Evolutionary conservation across 2,888 invertebrate genomes (phyloP), one percentile per base, ranked within the genome.

Genomic region (Anoplius nigerrimus): DNA sequence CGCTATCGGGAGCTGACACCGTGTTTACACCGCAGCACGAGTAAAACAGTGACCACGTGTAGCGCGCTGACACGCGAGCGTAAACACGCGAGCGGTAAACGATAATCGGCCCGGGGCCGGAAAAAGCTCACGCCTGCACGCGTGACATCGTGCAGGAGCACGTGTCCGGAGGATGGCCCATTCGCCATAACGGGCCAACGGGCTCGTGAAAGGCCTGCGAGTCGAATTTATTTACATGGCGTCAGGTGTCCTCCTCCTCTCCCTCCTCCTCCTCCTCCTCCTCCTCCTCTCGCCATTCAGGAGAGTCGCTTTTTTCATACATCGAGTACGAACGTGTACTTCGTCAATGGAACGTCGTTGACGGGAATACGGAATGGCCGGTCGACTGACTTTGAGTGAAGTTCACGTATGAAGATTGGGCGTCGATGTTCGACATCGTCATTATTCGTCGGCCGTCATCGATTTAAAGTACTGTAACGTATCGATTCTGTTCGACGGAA

Each of bases 11-110:
- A 64, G 34, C 61, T 66, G 76, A 75, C 71, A 66, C 66, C 57
- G 62, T 67, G 76, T 75, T 76, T 75, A 76, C 69, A 64, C 20
- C 54, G 76, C 51, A 63, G 76, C 76, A 76, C 76, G 76, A 64
- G 76, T 74, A 66, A 72, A 81, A 76, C 75, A 80, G 75, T 75
- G 75, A 78, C 81, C 80, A 82, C 80, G 79, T 82, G 82, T 76
- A 75, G 59, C 65, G 66, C 71, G 83, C 75, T 81, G 82, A 83
- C 82, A 73, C 72, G 74, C 79, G 73, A 80, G 78, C 73, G 71
- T 79, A 81, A 83, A 78, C 82, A 71, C 54, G 48, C 48, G 48
- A 61, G 62, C 60, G 70, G 77, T 75, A 78, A 78, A 72, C 73
- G 70, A 69, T 61, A 43, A 72, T 70, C 74, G 66, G 24, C 34